Conservation (phyloP, 2,888 invertebrate species). For the Omphaloscelis lunosa region DNA sequence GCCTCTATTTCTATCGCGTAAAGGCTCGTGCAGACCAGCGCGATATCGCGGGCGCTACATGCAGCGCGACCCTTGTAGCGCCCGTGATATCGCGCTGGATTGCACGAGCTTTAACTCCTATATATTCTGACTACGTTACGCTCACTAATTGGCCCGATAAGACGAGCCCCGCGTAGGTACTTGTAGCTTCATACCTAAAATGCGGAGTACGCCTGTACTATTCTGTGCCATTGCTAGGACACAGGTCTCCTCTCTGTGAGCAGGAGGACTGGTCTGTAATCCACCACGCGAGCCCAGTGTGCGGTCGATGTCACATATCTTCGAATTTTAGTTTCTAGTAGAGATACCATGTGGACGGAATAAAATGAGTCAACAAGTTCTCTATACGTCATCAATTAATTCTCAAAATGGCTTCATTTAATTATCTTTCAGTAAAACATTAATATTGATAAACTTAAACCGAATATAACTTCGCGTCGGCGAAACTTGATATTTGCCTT, state of each 20-base stretch:
- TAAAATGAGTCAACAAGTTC: background rate
- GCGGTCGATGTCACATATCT: background rate
- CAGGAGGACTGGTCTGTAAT: background rate
- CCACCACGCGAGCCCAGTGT: background rate
- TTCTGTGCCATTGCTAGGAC: background rate
- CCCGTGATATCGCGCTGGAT: too few species aligned
- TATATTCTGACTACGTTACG: too few species aligned
- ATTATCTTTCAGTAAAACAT: slow-evolving; percentile 13
- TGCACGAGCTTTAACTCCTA: too few species aligned
- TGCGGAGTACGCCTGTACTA: too few species aligned
- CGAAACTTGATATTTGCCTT: slow-evolving; percentile 47
- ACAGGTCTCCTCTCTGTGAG: background rate
- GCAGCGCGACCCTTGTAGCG: too few species aligned
- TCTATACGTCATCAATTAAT: background rate
- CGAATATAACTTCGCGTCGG: slow-evolving; percentile 19
- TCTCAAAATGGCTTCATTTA: slow-evolving; percentile 11
- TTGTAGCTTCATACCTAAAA: too few species aligned
- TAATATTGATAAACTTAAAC: slow-evolving; percentile 37
- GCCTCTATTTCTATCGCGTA: too few species aligned
- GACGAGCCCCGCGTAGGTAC: too few species aligned
- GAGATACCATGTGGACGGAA: background rate
- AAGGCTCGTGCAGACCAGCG: too few species aligned
- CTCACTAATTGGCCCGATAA: too few species aligned
- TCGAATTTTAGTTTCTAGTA: background rate
- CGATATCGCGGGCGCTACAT: too few species aligned